Conservation (phyloP, 92 coral and sea anemone genomes). For the Heteractis magnifica region DNA sequence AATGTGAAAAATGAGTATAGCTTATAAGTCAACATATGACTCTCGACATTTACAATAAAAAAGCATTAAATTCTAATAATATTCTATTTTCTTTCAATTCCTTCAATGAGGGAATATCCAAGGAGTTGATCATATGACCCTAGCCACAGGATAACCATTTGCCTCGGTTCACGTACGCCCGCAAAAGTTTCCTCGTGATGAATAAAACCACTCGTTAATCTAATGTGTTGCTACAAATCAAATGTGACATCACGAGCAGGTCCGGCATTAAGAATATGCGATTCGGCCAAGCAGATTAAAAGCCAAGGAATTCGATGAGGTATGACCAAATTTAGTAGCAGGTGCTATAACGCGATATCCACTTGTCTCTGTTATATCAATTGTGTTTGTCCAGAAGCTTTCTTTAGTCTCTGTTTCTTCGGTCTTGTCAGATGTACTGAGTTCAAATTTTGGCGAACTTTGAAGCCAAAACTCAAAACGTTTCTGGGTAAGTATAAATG, state of each 20-base stretch:
- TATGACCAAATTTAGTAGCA: not conserved
- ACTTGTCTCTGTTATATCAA: not conserved
- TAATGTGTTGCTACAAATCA: conserved; percentile 13
- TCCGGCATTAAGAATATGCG: not conserved
- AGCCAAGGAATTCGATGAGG: not conserved
- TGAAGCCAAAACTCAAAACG: not conserved
- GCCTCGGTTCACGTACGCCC: conserved; percentile 14
- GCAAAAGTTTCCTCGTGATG: not conserved
- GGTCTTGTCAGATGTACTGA: not conserved
- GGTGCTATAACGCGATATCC: not conserved
- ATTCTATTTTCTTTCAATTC: not conserved
- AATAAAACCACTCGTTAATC: conserved; percentile 18
- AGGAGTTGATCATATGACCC: not conserved
- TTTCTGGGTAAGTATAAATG: conserved; percentile 2
- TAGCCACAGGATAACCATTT: not conserved
- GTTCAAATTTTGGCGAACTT: not conserved
- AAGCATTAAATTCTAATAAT: not conserved
- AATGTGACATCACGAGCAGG: not conserved
- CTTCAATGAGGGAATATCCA: not conserved
- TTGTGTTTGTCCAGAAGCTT: not conserved
- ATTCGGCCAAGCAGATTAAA: not conserved
- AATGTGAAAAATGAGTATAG: not conserved
- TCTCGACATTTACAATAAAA: not conserved
- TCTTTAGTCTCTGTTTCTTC: not conserved
- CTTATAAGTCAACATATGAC: not conserved